These are phyloP conservation scores for Zophobas morio DNA, from an alignment of 1,140 invertebrate species.

Conservation along the genomic window DNA sequence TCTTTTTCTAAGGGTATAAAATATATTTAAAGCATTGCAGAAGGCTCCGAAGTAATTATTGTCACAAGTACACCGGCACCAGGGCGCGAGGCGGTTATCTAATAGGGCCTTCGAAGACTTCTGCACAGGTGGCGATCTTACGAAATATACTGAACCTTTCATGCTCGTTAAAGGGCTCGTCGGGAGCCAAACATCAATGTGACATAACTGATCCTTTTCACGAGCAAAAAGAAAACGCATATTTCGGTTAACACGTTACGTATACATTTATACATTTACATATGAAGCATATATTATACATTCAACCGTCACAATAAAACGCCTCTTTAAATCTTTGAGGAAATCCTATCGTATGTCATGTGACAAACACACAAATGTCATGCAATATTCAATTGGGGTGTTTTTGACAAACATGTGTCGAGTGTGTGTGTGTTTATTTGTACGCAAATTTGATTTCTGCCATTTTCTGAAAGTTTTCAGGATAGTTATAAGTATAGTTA, in stretches of 20 bases:
- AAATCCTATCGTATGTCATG: not conserved
- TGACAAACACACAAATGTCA: slow-evolving; percentile 9
- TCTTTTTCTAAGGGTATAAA: slow-evolving; percentile 62
- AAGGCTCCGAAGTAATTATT: slow-evolving; percentile 53
- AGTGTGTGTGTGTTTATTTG: slow-evolving; percentile 36
- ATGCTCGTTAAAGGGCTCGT: slow-evolving; percentile 21
- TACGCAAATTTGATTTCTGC: slow-evolving; percentile 36
- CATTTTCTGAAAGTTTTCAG: slow-evolving; percentile 24
- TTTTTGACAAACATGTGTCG: slow-evolving; percentile 23
- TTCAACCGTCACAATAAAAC: slow-evolving; percentile 28
- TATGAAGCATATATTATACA: slow-evolving; percentile 26
- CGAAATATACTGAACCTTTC: slow-evolving; percentile 43
- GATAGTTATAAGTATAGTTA: slow-evolving; percentile 15
- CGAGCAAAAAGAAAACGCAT: slow-evolving; percentile 37
- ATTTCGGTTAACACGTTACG: slow-evolving; percentile 35
- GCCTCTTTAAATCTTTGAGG: slow-evolving; percentile 10
- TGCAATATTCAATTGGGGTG: slow-evolving; percentile 14
- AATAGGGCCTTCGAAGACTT: slow-evolving; percentile 50
- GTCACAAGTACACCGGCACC: slow-evolving; percentile 46
- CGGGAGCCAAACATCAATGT: slow-evolving; percentile 9
- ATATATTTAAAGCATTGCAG: slow-evolving; percentile 61
- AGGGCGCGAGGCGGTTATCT: slow-evolving; percentile 27
- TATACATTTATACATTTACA: slow-evolving; percentile 37
- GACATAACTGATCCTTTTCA: slow-evolving; percentile 10
- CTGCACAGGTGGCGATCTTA: slow-evolving; percentile 43